Evolutionary conservation across 2,797 vertebrate genomes (phyloP), one percentile per base, ranked within the genome.

Genomic region (Novumbra hubbsi): DNA sequence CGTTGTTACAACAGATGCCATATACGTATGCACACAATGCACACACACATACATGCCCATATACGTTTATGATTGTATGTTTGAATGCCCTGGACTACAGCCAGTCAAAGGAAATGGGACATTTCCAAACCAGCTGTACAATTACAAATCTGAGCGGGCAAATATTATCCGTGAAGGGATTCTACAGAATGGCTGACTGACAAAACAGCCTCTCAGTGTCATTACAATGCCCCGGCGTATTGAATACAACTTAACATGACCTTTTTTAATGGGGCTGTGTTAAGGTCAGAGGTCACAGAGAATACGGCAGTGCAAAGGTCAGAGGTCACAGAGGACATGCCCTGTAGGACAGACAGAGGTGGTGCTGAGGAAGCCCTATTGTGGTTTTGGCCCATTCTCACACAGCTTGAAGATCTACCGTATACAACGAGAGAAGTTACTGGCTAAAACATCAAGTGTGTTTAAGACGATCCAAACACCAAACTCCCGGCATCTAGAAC

Each of bases 241-340:
- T 86, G 72, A 74, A 82, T 64, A 79, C 74, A 70, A 76, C 57
- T 73, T 3, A 38, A 69, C 55, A 67, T 16, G 15, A 74, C 34
- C 73, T 74, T 66, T 74, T 76, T 49, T 71, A 84, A 72, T 68
- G 60, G 2, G 57, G 84, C 77, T 78, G 80, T 71, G 70, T 68
- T 76, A 83, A 88, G 87, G 82, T 88, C 83, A 84, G 24, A 81
- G 83, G 81, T 84, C 75, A 85, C 62, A 65, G 78, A 78, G 78
- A 76, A 76, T 80, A 87, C 81, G 76, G 76, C 16, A 30, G 84
- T 57, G 52, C 5, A 76, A 52, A 63, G 0, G 48, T 17, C 60
- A 34, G 27, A 38, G 15, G n/a, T 69, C 57, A 52, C 48, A 75
- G 17, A 76, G 34, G 38, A 16, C 38, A 28, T 48, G 24, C 15